Evolutionary conservation across 1,140 invertebrate genomes (phyloP).

Genomic region (Dendroctonus valens): DNA sequence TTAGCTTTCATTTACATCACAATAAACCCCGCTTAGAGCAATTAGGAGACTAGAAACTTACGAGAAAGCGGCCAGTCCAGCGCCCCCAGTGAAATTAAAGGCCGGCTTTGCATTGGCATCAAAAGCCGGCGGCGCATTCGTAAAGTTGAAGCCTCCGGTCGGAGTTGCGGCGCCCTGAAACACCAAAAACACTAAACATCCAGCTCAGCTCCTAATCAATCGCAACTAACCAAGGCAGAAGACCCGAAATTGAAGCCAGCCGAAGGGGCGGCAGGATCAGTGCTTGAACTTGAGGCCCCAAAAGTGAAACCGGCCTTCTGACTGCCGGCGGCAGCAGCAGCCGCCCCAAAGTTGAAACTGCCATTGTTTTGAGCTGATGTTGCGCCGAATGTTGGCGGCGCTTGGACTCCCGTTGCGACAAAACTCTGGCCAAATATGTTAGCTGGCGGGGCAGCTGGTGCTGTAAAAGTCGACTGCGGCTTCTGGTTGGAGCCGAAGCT

Average conservation of each 20-base stretch:
- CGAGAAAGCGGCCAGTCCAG: slow-evolving; percentile 16
- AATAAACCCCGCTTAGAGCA: too few species aligned
- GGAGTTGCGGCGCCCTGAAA: background rate
- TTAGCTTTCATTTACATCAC: too few species aligned
- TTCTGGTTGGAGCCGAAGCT: background rate
- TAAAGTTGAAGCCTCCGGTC: slow-evolving; percentile 40
- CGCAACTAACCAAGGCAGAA: slow-evolving; percentile 7
- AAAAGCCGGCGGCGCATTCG: slow-evolving; percentile 28
- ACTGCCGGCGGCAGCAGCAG: slow-evolving; percentile 24
- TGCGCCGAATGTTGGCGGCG: background rate
- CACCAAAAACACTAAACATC: background rate
- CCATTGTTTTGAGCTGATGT: slow-evolving; percentile 28
- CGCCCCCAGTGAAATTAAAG: slow-evolving; percentile 35
- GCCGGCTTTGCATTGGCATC: slow-evolving; percentile 35
- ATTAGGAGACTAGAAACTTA: slow-evolving; percentile 25
- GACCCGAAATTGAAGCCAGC: slow-evolving; percentile 39
- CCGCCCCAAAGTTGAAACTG: slow-evolving; percentile 43
- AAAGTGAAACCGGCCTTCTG: slow-evolving; percentile 44
- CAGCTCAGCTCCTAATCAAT: background rate
- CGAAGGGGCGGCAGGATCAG: slow-evolving; percentile 3
- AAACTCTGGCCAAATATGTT: background rate
- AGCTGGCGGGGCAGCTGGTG: background rate
- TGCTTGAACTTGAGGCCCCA: slow-evolving; percentile 32
- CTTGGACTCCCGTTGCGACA: too few species aligned
- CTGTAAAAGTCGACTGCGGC: background rate